Evolutionary conservation across 2,797 vertebrate species (phyloP).

Genomic region (Rhadinocentrus ornatus): DNA sequence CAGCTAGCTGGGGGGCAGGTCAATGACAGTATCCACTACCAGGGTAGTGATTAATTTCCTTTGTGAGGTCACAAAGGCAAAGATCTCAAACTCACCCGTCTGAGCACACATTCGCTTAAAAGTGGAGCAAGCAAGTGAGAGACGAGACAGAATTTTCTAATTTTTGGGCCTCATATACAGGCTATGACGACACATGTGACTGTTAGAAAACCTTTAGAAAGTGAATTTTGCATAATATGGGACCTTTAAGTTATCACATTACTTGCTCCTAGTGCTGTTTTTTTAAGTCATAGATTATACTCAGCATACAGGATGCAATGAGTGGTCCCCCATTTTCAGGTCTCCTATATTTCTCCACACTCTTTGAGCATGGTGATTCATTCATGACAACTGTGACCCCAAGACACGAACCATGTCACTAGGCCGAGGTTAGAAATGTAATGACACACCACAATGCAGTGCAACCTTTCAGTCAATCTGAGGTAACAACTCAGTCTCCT

Average conservation of each 20-base stretch:
- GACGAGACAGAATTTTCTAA: no score
- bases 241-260: slow-evolving; percentile 33
- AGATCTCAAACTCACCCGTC: no score
- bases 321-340: slow-evolving; percentile 41
- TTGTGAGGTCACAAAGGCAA: no score
- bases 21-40: no score
- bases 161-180: no score
- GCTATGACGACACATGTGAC: no score
- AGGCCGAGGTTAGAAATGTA: slow-evolving; percentile 20
- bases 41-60: no score
- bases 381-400: slow-evolving; percentile 37
- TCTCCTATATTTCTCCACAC: slow-evolving; percentile 14
- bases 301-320: slow-evolving; percentile 31
- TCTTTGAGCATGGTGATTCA: slow-evolving; percentile 21
- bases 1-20: no score
- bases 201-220: no score
- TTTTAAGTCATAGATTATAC: slow-evolving; percentile 16
- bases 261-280: slow-evolving; percentile 50
- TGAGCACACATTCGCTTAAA: no score
- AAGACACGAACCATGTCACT: not conserved
- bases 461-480: slow-evolving; percentile 20
- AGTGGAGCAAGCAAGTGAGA: no score
- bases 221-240: no score
- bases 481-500: not conserved
- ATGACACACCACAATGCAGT: slow-evolving; percentile 8